Evolutionary conservation across 2,113 vertebrate genomes (phyloP).

Genomic region (Cynocephalus volans): DNA sequence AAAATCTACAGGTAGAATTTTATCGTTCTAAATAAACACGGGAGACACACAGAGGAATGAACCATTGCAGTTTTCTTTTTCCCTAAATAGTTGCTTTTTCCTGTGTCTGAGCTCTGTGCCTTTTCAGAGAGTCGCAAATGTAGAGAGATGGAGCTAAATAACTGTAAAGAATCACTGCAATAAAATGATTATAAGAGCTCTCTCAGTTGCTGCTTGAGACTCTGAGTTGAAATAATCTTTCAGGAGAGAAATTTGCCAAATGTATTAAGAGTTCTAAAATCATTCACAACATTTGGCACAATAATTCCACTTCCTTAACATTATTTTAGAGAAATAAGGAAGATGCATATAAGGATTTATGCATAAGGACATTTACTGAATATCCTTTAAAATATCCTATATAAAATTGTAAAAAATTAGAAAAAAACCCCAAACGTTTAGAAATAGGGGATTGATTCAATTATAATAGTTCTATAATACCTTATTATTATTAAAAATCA

Average conservation of each 20-base stretch:
- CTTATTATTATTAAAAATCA: neutral
- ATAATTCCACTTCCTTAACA: neutral
- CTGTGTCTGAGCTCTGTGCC: neutral
- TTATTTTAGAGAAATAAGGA: neutral
- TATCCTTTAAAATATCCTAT: neutral
- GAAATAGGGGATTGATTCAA: neutral
- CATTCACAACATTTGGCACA: too few relatives aligned
- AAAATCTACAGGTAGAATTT: neutral
- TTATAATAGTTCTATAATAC: neutral
- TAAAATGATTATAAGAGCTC: neutral
- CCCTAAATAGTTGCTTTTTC: neutral
- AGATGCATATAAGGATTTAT: neutral
- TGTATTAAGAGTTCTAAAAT: neutral
- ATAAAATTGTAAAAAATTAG: neutral
- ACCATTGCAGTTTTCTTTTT: too few relatives aligned
- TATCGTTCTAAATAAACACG: neutral
- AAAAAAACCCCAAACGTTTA: neutral
- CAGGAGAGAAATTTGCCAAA: neutral
- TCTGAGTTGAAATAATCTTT: neutral
- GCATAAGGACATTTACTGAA: neutral
- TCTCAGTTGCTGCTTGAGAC: neutral
- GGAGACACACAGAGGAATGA: neutral
- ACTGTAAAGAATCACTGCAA: neutral
- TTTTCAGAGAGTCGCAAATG: neutral
- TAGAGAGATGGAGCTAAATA: neutral